Conservation (phyloP, 2,797 vertebrate genomes). For the Zalophus californianus region DNA sequence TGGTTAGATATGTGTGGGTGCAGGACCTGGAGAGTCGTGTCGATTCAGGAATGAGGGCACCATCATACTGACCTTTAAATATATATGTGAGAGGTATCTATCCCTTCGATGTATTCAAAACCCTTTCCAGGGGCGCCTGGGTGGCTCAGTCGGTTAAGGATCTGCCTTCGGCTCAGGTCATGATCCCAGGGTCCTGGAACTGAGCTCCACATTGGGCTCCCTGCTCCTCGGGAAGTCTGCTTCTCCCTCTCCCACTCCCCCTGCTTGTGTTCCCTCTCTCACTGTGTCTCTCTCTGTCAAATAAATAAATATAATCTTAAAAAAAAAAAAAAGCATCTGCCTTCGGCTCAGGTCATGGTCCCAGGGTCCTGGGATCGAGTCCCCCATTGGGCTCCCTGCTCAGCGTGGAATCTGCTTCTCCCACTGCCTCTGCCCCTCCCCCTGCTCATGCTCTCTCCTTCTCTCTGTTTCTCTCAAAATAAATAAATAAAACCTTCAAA, state of each 20-base stretch:
- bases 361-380: not conserved
- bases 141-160: not conserved
- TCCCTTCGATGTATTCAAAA: not conserved
- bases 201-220: not conserved
- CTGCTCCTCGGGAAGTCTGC: not conserved
- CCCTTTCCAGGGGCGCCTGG: not conserved
- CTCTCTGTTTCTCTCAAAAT: not conserved
- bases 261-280: not conserved
- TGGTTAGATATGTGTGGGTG: not conserved
- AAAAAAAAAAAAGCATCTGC: not conserved
- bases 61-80: rapidly evolving
- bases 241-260: not conserved
- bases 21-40: not conserved
- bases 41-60: not conserved
- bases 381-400: not conserved
- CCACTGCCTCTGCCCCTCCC: not conserved
- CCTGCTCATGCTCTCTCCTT: not conserved
- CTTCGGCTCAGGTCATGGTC: not conserved
- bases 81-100: too few species aligned
- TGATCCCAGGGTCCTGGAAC: not conserved
- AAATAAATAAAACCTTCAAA: not conserved
- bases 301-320: not conserved
- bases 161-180: not conserved
- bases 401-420: not conserved
- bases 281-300: not conserved